Evolutionary conservation across 2,888 invertebrate genomes (phyloP), one percentile per base, ranked within the genome.

Genomic region (Diaperis boleti): DNA sequence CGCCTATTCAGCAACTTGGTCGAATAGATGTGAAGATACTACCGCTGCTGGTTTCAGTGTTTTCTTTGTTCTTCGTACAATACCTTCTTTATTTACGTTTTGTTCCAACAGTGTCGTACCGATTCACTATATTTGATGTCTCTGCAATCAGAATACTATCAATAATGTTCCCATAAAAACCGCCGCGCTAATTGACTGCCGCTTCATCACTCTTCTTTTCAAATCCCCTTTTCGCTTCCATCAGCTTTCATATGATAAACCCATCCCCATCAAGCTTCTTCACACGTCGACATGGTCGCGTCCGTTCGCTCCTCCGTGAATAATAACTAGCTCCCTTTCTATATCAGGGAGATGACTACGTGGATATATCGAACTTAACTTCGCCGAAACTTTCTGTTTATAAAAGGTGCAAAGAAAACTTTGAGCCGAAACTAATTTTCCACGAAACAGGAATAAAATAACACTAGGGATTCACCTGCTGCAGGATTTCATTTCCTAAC

Each of bases 271-370:
- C 66, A 71, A 69, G 56, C 44, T 72, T 69, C 70, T 55, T 66
- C 67, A 54, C 72, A 72, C 71, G 72, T 72, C 65, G 55, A 62
- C 57, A 61, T 69, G 69, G 69, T 66, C 72, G 69, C 72, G 69
- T 69, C 69, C 69, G 72, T 69, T 68, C 67, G 65, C 70, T 68
- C 66, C 64, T 44, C 65, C 64, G 69, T 74, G 75, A 75, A 75
- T 75, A 75, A 72, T 72, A 75, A 75, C 72, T 71, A 74, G 70
- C 14, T 59, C 14, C 35, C 18, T 42, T 42, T 39, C 42, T 41
- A 11, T 41, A 52, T 44, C 42, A 44, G 33, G 35, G 52, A 60
- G 44, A 60, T 44, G 60, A 60, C 60, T 60, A 49, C 59, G 59
- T 59, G 66, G 41, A 66, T 61, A 64, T 64, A 66, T 66, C 59